phyloP scores from a whole-genome alignment of 2,797 vertebrate species.

The Mergus octosetaceus region DNA sequence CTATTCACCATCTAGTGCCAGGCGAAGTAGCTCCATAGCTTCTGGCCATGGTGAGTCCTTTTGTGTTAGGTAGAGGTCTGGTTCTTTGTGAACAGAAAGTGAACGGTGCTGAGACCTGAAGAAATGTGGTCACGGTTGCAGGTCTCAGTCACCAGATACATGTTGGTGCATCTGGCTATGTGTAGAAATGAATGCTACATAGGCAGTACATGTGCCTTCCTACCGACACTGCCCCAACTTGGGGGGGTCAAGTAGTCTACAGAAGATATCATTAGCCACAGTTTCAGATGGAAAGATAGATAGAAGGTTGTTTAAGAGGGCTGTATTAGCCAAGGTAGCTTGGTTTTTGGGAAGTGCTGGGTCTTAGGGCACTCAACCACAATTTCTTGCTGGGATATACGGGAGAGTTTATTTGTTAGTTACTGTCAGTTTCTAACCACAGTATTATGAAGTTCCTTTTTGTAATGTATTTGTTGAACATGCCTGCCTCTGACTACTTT shows the following conservation, averaged over 20 bases:
- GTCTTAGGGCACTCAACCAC: background rate
- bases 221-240: background rate
- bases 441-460: background rate
- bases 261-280: background rate
- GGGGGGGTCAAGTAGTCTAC: background rate
- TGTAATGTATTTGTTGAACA: background rate
- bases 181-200: background rate
- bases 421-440: background rate
- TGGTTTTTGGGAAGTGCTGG: background rate
- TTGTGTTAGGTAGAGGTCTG: background rate
- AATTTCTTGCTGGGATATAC: background rate
- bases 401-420: background rate
- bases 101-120: background rate
- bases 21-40: background rate
- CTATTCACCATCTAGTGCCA: background rate
- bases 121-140: background rate
- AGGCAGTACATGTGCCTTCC: background rate
- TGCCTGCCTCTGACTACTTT: background rate
- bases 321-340: background rate
- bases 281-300: background rate
- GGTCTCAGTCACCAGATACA: background rate
- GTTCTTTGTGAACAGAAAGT: background rate
- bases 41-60: background rate
- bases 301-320: background rate
- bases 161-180: accelerated